Evolutionary conservation across 1,140 invertebrate genomes (phyloP), one percentile per base, ranked within the genome.

Genomic region (Harpegnathos saltator): DNA sequence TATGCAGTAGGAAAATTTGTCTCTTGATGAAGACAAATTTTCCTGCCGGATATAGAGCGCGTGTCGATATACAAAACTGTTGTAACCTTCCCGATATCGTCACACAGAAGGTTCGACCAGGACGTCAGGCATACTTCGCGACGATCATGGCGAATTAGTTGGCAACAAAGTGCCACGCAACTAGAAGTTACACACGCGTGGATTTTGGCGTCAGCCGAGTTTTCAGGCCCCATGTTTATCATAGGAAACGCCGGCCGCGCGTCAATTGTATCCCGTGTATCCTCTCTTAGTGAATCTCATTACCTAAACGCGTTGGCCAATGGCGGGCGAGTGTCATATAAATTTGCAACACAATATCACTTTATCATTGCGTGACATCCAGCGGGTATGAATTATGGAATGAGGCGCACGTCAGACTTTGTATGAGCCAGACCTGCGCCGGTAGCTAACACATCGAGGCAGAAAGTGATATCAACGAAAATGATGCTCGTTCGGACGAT

Each of bases 311-410:
- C 85, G 81, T 88, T 50, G 77, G 65, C 68, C 69, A 82, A 29
- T 71, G 65, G 73, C 82, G 24, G 61, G 48, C 62, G 58, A 71
- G 77, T 73, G 78, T 89, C 83, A 83, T 88, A 89, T 89, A 89
- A 89, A 89, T 89, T 89, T 89, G 73, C 86, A 88, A 88, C 86
- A 88, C 87, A 88, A 89, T 89, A 88, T 89, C 87, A 84, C 86
- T 89, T 88, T 85, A 88, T 89, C 87, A 88, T 88, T 78, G 83
- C 66, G 62, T 58, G 87, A 88, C 87, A 66, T 73, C 58, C 82
- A 33, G 68, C 44, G 44, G 66, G 24, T 72, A 61, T 88, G 86
- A 88, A 87, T 88, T 88, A 88, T 88, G 72, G 83, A 75, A 66
- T 29, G 73, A 68, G 61, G 50, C 54, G 33, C 65, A 15, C 17